Base-by-base conservation (phyloP, 30 jellyfish, hydroid and myxozoan species). In the Aurelia sp. region DNA sequence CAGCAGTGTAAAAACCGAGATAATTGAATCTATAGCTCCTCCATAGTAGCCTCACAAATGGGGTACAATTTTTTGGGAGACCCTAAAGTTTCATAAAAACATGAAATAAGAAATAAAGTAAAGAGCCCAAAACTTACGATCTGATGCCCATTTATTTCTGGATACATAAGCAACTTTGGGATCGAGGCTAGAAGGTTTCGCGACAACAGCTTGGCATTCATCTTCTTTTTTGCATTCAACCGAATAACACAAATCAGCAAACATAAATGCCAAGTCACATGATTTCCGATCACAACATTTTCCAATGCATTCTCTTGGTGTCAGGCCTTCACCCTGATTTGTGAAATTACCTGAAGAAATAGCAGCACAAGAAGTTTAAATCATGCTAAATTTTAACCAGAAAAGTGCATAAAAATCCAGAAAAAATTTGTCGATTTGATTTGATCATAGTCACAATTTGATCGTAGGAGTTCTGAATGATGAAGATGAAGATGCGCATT, bases 221-320 rank as follows among this genome's bases (percentile, higher is more conserved):
- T 90, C 97, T 38, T 94, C 99, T 35, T 85, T 76, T 64, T 38
- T 84, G 89, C 99, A 94, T 21, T 93, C 89, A 20, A 94, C 99
- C 12, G 99, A 90, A 68, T 94, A 94, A 67, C 99, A 94, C 70
- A 84, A 77, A 38, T 94, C 97, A 33, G 97, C 96, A 60, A 94
- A 94, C 99, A 94, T 94, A 68, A 94, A 95, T 16, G 99, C 99
- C 80, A 95, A 80, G 72, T 95, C 99, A 58, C 97, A 90, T 65
- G 76, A 67, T 48, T 73, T 86, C 4, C 93, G 30, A 19, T 86
- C 88, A 68, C 99, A 95, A 72, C 99, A 88, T 79, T 86, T 89
- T 7, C 93, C 86, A 16, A 95, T 81, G 83, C 99, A 95, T 24
- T 90, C 92, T 76, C 35, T 88, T 9, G 90, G 86, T 16, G 94